These are phyloP conservation scores for Kryptopterus vitreolus DNA, from an alignment of 2,797 vertebrate genomes.

Conservation along the genomic window DNA sequence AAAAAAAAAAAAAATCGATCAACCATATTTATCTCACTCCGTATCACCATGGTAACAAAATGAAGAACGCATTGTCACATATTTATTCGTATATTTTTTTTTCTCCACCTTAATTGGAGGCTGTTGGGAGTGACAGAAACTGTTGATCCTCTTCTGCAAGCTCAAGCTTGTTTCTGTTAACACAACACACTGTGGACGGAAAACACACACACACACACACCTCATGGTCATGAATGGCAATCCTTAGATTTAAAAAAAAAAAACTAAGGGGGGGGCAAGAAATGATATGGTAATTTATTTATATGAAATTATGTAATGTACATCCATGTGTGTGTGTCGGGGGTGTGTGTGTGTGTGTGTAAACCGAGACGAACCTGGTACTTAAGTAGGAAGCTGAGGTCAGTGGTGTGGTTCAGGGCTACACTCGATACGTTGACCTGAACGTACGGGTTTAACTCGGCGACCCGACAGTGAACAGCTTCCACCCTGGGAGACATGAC, in stretches of 20 bases:
- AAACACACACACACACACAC: conserved; percentile 5
- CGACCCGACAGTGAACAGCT: conserved; percentile 81
- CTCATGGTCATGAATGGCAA: not conserved
- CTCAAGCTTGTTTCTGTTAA: conserved; percentile 85
- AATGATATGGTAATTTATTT: not conserved
- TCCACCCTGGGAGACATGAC: conserved; percentile 78
- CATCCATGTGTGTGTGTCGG: no score
- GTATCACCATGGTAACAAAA: not conserved
- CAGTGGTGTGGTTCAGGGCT: conserved; percentile 79
- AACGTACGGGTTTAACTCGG: conserved; percentile 94
- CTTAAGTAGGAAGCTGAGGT: conserved; percentile 86
- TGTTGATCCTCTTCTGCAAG: conserved; percentile 87
- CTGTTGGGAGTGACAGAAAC: conserved; percentile 87
- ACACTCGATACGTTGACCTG: conserved; percentile 81
- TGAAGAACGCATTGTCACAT: not conserved
- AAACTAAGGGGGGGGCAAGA: not conserved
- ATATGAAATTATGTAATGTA: no score
- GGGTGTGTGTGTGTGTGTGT: not conserved
- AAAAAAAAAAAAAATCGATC: not conserved
- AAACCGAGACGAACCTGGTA: conserved; percentile 79
- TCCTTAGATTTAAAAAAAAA: not conserved
- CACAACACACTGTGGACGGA: conserved; percentile 85
- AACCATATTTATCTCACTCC: not conserved
- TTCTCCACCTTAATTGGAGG: conserved; percentile 89
- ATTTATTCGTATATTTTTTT: not conserved